Evolutionary conservation across 2,888 invertebrate species (phyloP), one percentile per base, ranked within the genome.

Genomic region (Drosophila trichaetosa): DNA sequence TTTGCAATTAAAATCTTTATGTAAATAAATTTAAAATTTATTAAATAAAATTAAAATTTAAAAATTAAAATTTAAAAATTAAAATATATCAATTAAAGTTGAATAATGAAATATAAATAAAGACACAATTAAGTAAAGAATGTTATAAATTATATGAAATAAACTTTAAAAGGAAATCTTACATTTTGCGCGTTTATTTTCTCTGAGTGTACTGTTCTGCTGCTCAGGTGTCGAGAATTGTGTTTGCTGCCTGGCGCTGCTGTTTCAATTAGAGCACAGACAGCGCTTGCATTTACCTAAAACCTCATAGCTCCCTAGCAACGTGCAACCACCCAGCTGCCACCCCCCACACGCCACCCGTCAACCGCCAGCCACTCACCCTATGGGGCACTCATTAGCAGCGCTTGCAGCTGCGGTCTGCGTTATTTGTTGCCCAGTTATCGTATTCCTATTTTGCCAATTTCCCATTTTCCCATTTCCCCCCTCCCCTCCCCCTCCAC

Each of bases 371-470:
- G 53, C 27, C 29, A 16, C n/a, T 27, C 54, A 27, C n/a, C 49
- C 67, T 33, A 31, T 59, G 57, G 68, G 75, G 71, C 82, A 80
- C 87, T 84, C 84, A 84, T 84, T 84, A 84, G 82, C 80, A 87
- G 84, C 75, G 87, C 82, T 87, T 82, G 79, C 87, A 80, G 72
- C 68, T 83, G 83, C 86, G 86, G 83, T 85, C 63, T 80, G 79
- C 59, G 76, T 75, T 56, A 65, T 36, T 64, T 40, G 38, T 40
- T 24, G 46, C 27, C 61, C 27, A 38, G 52, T 54, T 54, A 27
- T 13, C n/a, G 27, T 46, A 24, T 46, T 46, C 24, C 24, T 8
- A 4, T 46, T 46, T 46, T 13, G 46, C 46, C 42, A n/a, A 34
- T 51, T n/a, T 49, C 0, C 7, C 51, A 11, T 18, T 51, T n/a